Evolutionary conservation across 2,797 vertebrate species (phyloP), one percentile per base, ranked within the genome.

Genomic region (Miichthys miiuy): DNA sequence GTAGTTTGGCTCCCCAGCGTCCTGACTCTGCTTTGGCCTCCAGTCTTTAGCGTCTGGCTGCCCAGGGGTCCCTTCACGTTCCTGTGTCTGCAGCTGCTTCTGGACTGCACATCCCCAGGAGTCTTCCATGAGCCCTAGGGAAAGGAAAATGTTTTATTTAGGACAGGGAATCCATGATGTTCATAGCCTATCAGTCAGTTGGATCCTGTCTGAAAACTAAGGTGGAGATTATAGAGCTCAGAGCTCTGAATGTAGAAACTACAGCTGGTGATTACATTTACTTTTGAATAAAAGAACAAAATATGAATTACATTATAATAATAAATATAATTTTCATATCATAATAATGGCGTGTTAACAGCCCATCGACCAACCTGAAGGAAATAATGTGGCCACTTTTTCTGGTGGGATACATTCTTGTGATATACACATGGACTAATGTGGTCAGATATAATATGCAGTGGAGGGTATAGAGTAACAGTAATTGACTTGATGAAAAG

Each of bases 121-220:
- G 67, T 51, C 72, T 46, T 87, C 80, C 3, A 11, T 16, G 42
- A 78, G 21, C 41, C 79, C 93, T 94, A 0, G 11, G 61, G 55
- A 16, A 54, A 83, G 58, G 84, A 75, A 81, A 84, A 81, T 58
- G 71, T 62, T 86, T 74, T 76, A 5, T 54, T 79, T 61, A 14
- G 27, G 20, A 62, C 7, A 0, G 25, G 21, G 6, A 68, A 57
- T 81, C 25, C 58, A 72, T 46, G 55, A 18, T 47, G n/a, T 73
- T 11, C 46, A 18, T 44, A 25, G 16, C 25, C 25, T 18, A 48
- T 48, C 44, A 34, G 23, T 77, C 68, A 47, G 21, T 25, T 79
- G 55, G 44, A 38, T 51, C 13, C 64, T 54, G 25, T 61, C 18
- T 52, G 51, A 62, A 27, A 69, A 57, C 3, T 41, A 25, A 67